Conservation (phyloP, 2,888 invertebrate species). For the Microdon myrmicae region DNA sequence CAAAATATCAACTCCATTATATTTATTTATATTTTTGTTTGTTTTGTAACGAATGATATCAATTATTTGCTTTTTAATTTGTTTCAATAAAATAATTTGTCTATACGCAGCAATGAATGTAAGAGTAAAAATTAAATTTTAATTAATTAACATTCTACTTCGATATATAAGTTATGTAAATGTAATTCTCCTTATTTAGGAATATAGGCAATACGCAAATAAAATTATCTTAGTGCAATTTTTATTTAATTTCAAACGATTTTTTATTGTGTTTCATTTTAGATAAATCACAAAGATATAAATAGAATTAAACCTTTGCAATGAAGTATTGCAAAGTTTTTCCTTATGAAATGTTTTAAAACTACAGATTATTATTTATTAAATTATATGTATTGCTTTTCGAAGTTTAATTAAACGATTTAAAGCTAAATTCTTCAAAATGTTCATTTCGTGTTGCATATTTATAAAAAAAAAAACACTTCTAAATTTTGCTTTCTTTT, state of each 20-base stretch:
- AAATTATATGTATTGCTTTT: constrained; percentile 6
- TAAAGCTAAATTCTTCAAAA: constrained; percentile 1
- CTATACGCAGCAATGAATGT: constrained; percentile 19
- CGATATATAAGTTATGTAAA: constrained; percentile 6
- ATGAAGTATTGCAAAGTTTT: constrained; percentile 15
- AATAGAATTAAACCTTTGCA: constrained; percentile 19
- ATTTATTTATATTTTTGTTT: too few species aligned
- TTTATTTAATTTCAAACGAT: too few species aligned
- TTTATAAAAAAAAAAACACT: constrained; percentile 18
- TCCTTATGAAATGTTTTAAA: constrained; percentile 3
- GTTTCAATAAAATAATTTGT: constrained; percentile 22
- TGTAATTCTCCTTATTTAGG: too few species aligned
- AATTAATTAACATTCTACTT: constrained; percentile 10
- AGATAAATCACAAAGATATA: too few species aligned
- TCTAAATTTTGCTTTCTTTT: constrained; percentile 8
- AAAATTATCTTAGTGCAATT: constrained; percentile 2
- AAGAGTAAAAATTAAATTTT: constrained; percentile 10
- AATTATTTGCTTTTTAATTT: constrained; percentile 9
- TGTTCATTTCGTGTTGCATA: neutral
- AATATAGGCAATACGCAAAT: constrained; percentile 6
- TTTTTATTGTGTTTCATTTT: constrained; percentile 1
- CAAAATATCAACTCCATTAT: constrained; percentile 50
- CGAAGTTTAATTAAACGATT: constrained; percentile 10
- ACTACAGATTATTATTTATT: neutral
- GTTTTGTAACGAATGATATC: constrained; percentile 16